Evolutionary conservation across 2,888 invertebrate species (phyloP).

Genomic region (Diarsia dahlii): DNA sequence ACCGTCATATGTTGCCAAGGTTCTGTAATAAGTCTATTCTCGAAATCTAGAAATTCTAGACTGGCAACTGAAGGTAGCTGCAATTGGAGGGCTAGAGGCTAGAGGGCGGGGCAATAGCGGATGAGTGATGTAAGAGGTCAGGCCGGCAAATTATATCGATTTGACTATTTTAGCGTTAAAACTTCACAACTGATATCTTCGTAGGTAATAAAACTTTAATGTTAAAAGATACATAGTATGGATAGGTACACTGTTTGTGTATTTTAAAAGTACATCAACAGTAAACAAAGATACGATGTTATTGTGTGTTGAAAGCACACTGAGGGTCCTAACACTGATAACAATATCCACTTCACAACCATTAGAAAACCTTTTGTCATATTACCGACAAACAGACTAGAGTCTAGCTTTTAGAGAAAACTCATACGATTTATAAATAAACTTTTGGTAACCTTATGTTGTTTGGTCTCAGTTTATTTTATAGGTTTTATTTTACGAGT

Average conservation of each 20-base stretch:
- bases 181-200: not conserved
- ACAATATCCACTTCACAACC: not conserved
- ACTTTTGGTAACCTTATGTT: not conserved
- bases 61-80: conserved; percentile 2
- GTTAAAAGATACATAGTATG: not conserved
- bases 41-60: conserved; percentile 15
- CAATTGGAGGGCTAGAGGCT: not conserved
- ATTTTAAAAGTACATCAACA: not conserved
- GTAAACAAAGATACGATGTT: not conserved
- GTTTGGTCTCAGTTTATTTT: not conserved
- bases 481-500: not conserved
- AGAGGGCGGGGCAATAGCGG: not conserved
- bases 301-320: not conserved
- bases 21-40: conserved; percentile 28
- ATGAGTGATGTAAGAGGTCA: conserved; percentile 3
- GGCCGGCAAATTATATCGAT: not conserved
- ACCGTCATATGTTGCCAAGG: conserved; percentile 11
- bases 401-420: not conserved
- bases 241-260: not conserved
- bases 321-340: not conserved
- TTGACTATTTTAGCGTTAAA: not conserved
- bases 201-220: not conserved
- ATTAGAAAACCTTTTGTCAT: not conserved
- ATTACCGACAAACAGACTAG: not conserved
- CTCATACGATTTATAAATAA: not conserved